phyloP scores from a whole-genome alignment of 2,797 vertebrate species.

The Rousettus madagascariensis region DNA sequence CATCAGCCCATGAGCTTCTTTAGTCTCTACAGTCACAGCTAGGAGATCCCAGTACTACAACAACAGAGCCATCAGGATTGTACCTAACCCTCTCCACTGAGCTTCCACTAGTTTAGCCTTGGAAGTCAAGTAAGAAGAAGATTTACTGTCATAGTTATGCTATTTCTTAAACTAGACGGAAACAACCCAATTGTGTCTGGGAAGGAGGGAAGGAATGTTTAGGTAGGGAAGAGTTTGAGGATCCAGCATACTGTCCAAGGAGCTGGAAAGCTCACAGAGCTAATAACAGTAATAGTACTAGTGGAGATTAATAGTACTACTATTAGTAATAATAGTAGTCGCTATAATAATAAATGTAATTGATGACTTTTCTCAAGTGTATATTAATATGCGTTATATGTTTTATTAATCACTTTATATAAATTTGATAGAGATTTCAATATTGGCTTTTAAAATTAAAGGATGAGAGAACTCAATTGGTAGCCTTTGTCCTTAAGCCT shows the following conservation, averaged over 20 bases:
- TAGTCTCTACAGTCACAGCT: background rate
- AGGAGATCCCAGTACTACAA: background rate
- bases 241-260: background rate
- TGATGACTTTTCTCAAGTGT: background rate
- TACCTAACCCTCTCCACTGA: background rate
- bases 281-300: background rate
- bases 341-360: background rate
- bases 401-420: constrained; percentile 5
- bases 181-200: background rate
- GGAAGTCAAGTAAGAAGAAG: background rate
- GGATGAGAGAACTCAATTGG: background rate
- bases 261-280: background rate
- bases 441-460: constrained; percentile 5
- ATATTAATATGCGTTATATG: background rate
- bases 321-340: background rate
- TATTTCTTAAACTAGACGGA: background rate
- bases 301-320: background rate
- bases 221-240: background rate
- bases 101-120: background rate
- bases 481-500: background rate
- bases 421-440: background rate
- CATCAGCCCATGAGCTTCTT: background rate
- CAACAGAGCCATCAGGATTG: background rate
- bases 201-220: background rate
- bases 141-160: background rate